Conservation (phyloP, 2,888 invertebrate species). For the Orthonevra nobilis region DNA sequence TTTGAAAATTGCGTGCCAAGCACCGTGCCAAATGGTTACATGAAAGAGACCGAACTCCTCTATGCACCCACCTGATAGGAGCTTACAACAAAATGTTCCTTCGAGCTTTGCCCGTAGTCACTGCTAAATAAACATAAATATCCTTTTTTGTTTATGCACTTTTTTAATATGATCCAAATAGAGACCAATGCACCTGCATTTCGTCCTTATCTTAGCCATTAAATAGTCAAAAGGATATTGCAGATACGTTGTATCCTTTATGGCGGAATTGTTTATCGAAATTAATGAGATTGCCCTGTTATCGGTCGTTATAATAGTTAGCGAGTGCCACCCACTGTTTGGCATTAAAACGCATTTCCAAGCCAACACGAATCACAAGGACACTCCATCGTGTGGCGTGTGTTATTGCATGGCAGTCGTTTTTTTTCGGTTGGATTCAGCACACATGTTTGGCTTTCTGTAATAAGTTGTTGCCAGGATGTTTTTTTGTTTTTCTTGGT, state of each 20-base stretch:
- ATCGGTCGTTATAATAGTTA: constrained; percentile 12
- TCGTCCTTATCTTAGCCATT: constrained; percentile 36
- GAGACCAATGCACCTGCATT: constrained; percentile 46
- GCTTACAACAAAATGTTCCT: background rate
- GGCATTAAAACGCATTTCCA: constrained; percentile 14
- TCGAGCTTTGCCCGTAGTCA: constrained; percentile 7
- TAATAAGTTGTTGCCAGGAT: constrained; percentile 52
- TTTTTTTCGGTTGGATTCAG: too few relatives aligned
- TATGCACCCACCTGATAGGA: constrained; percentile 7
- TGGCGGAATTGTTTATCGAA: constrained; percentile 41
- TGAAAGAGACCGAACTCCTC: background rate
- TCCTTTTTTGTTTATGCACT: constrained; percentile 25
- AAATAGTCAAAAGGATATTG: constrained; percentile 25
- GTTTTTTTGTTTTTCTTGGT: too few relatives aligned
- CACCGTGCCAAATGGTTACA: constrained; percentile 29
- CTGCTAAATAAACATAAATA: constrained; percentile 44
- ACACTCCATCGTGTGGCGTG: constrained; percentile 1
- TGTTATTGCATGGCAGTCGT: background rate
- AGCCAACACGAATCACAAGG: constrained; percentile 38
- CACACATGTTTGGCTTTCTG: constrained; percentile 16
- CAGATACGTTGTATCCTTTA: constrained; percentile 2
- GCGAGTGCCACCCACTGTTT: constrained; percentile 1
- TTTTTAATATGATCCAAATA: constrained; percentile 25
- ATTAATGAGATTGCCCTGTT: constrained; percentile 45
- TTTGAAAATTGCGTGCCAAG: constrained; percentile 69